phyloP scores from a whole-genome alignment of 1,140 invertebrate species.

The Zophobas morio region DNA sequence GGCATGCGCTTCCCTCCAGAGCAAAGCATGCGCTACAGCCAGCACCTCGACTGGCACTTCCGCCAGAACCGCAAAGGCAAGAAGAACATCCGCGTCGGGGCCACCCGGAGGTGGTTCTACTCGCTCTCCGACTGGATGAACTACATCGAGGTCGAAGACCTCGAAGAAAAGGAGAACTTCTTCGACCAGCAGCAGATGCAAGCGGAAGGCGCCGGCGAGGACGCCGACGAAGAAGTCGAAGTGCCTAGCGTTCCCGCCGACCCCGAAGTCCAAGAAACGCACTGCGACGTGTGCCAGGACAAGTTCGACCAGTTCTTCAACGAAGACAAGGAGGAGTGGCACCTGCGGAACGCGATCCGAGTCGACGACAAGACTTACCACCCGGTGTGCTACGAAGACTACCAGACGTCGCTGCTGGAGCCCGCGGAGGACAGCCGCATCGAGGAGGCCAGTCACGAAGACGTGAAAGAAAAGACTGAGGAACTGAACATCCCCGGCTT shows the following conservation, averaged over 20 bases:
- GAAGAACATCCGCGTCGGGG: slow-evolving; percentile 86
- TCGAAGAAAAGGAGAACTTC: slow-evolving; percentile 93
- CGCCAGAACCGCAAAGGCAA: slow-evolving; percentile 91
- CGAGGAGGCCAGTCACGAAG: slow-evolving; percentile 40
- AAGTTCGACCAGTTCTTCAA: slow-evolving; percentile 94
- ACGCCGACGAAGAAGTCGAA: slow-evolving; percentile 70
- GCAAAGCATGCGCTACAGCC: slow-evolving; percentile 89
- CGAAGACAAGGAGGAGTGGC: slow-evolving; percentile 97
- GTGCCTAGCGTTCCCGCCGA: slow-evolving; percentile 77
- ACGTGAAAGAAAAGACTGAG: slow-evolving; percentile 49
- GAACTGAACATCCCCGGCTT: slow-evolving; percentile 58
- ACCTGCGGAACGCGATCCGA: slow-evolving; percentile 85
- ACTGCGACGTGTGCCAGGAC: slow-evolving; percentile 92
- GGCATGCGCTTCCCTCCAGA: slow-evolving; percentile 91
- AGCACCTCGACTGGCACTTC: slow-evolving; percentile 98
- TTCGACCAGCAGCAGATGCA: slow-evolving; percentile 81
- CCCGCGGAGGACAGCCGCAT: slow-evolving; percentile 53
- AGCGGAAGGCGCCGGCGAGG: slow-evolving; percentile 67
- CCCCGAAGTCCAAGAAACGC: slow-evolving; percentile 71
- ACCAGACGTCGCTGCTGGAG: slow-evolving; percentile 74
- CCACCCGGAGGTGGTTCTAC: slow-evolving; percentile 91
- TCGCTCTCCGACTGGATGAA: slow-evolving; percentile 93
- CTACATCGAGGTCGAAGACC: slow-evolving; percentile 94
- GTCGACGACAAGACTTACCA: slow-evolving; percentile 89
- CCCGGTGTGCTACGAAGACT: slow-evolving; percentile 92